Evolutionary conservation across 2,888 invertebrate species (phyloP), one percentile per base, ranked within the genome.

Genomic region (Platycheirus albimanus): DNA sequence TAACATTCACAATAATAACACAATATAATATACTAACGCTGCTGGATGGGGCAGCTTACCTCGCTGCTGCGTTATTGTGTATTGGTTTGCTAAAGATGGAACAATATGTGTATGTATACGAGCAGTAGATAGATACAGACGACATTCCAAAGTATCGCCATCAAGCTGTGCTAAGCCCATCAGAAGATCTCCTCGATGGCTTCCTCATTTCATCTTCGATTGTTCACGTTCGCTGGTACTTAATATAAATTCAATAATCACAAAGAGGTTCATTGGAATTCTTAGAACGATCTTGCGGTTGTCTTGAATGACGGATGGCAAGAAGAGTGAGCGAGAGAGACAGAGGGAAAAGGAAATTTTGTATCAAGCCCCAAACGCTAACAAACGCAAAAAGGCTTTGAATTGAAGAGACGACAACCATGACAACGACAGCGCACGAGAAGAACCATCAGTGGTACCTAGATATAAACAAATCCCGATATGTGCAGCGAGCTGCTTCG

Each of bases 241-340:
- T 83, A 78, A 83, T 83, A 83, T 78, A 83, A 83, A 83, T 83
- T 83, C 83, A 83, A 83, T 83, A 83, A 83, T 83, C 83, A 78
- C 63, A 43, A 36, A n/a, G 5, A 71, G 77, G 83, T 83, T 83
- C 83, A 83, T 83, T 83, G 83, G 83, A 83, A 83, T 83, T 83
- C 83, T 83, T 78, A 83, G 83, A 83, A 83, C 83, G 78, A 83
- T 83, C 83, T 83, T 83, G 83, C 83, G 78, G 83, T 83, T 83
- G 83, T 83, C 83, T 78, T 83, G 78, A 78, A 72, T 74, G 83
- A 78, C 83, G 72, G 78, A 83, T 78, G 72, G 67, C 74, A 83
- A 78, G 72, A 51, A 49, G 78, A 58, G 67, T 74, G 74, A 83
- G 78, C 63, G 67, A 78, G 72, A 78, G 72, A 67, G 78, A 78